Base-by-base conservation (phyloP, 2,797 vertebrate species). In the Macropodus opercularis region DNA sequence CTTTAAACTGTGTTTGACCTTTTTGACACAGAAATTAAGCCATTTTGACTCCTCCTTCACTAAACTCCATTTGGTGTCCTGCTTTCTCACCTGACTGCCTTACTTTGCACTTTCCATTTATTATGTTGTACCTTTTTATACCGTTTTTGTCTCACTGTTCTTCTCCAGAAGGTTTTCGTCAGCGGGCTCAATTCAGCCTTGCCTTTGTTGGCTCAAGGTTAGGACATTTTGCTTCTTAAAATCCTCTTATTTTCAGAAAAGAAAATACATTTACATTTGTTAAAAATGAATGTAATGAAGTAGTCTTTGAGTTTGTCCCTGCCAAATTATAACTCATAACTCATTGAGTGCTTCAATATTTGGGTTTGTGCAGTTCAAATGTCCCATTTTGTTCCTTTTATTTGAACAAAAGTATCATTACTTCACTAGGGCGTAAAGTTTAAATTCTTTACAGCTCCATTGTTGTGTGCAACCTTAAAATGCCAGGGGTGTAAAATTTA, bases 21-120 rank as follows among this genome's bases (percentile, higher is more conserved):
- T 83, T 69, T 63, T 31, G n/a, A 59, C 61, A 72, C 51, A 15
- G 55, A 76, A 83, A 88, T 88, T 46, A 87, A 87, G 86, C 74
- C 38, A 43, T 69, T 75, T 76, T 49, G 75, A 64, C 54, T 59
- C 39, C 13, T 49, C 23, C 53, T 29, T 18, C 48, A 31, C 29
- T 59, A 42, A 71, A 66, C 51, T 72, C 55, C 35, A 42, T 67
- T 70, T 31, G 55, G 40, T 43, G 21, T 70, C 63, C 70, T 18
- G 67, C 60, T 51, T 72, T 67, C 71, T 73, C 71, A 87, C 78
- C 71, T 66, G 60, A 66, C 69, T 83, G 78, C 70, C 56, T 65
- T 58, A 46, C 69, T 73, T 66, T 56, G 57, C 41, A 38, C 46
- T 63, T 72, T 63, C 32, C 66, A 69, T 75, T 73, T 75, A 61